These are phyloP conservation scores for Portevinia maculata DNA, from an alignment of 2,888 invertebrate species.

Conservation along the genomic window DNA sequence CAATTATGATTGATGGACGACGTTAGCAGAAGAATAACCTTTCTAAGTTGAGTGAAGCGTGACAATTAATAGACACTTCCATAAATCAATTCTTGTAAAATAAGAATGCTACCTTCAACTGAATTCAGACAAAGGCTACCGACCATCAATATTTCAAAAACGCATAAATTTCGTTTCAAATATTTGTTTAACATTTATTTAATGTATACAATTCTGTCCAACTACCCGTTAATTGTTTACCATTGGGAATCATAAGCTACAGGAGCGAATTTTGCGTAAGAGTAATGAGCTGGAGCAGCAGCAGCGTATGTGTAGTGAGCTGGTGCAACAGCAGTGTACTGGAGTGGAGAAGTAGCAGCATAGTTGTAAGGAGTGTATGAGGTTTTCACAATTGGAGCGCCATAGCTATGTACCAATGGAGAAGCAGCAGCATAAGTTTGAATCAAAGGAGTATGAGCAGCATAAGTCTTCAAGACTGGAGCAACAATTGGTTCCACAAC, in stretches of 20 bases:
- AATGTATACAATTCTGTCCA: constrained; percentile 21
- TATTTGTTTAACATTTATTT: constrained; percentile 35
- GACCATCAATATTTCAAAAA: neutral
- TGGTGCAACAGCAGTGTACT: constrained; percentile 33
- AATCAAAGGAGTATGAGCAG: constrained; percentile 75
- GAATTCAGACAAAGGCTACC: constrained; percentile 10
- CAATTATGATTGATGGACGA: neutral
- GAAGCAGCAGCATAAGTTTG: constrained; percentile 72
- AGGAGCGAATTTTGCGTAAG: constrained; percentile 31
- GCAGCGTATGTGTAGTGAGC: constrained; percentile 22
- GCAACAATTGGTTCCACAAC: constrained; percentile 79
- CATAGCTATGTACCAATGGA: constrained; percentile 74
- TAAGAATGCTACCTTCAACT: constrained; percentile 19
- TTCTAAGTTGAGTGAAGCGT: constrained; percentile 58
- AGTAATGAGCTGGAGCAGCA: constrained; percentile 43
- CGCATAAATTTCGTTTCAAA: constrained; percentile 11
- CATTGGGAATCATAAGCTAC: constrained; percentile 39
- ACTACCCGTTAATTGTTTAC: constrained; percentile 14
- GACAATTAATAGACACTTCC: neutral
- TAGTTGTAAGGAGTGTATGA: constrained; percentile 75
- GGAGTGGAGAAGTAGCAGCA: constrained; percentile 46
- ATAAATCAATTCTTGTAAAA: neutral
- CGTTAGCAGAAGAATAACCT: constrained; percentile 13
- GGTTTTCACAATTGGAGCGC: constrained; percentile 78
- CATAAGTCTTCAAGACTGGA: constrained; percentile 77